Conservation (phyloP, 92 coral and sea anemone genomes). For the Epizoanthus rinbou region DNA sequence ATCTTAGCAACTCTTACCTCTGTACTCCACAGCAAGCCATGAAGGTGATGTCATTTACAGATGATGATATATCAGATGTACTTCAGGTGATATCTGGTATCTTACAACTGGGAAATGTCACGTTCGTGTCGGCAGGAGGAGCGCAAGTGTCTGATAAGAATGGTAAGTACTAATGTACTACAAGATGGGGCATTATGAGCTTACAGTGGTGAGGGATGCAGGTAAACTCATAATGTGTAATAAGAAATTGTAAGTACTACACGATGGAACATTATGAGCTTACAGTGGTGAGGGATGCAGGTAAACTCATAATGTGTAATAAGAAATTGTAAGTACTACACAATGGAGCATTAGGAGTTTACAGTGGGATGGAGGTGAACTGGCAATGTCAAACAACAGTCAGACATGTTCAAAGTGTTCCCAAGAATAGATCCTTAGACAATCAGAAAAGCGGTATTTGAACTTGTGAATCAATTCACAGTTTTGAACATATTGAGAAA, state of each 20-base stretch:
- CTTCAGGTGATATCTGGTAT: slow-evolving; percentile 93
- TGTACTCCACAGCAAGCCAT: slow-evolving; percentile 78
- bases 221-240: too few species aligned
- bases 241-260: background rate
- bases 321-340: background rate
- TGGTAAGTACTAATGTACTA: slow-evolving; percentile 57
- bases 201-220: background rate
- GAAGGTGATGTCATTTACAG: slow-evolving; percentile 90
- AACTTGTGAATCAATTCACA: too few species aligned
- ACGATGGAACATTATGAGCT: background rate
- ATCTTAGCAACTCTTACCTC: background rate
- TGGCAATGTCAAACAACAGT: too few species aligned
- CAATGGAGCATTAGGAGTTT: background rate
- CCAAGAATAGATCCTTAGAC: too few species aligned
- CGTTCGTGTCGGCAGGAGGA: slow-evolving; percentile 90
- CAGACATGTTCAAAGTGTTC: too few species aligned
- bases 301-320: too few species aligned
- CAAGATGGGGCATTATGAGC: background rate
- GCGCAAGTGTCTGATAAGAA: slow-evolving; percentile 94
- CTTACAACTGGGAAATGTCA: slow-evolving; percentile 89
- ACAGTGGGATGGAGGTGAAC: too few species aligned
- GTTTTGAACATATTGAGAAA: too few species aligned
- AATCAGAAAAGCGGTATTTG: too few species aligned
- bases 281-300: background rate
- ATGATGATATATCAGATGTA: slow-evolving; percentile 83